Conservation (phyloP, 2,888 invertebrate genomes). For the Drosophila nr. perissopoda region DNA sequence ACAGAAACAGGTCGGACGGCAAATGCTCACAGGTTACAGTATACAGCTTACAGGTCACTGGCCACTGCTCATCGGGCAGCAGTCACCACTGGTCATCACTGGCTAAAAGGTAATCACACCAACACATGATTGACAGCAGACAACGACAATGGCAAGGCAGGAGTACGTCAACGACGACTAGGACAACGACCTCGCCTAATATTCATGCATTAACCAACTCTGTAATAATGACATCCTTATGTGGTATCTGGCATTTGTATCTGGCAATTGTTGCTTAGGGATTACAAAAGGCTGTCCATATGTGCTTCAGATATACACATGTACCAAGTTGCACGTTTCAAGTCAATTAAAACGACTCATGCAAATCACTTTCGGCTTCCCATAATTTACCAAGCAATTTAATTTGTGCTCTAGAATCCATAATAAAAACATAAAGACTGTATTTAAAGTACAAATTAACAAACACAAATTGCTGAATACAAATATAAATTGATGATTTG, state of each 20-base stretch:
- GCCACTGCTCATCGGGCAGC: slow-evolving; percentile 11
- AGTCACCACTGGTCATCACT: slow-evolving; percentile 13
- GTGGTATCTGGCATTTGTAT: background rate
- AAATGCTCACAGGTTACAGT: slow-evolving; percentile 9
- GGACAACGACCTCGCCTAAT: slow-evolving; percentile 7
- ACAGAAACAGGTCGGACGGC: background rate
- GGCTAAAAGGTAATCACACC: slow-evolving; percentile 65
- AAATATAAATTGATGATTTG: background rate
- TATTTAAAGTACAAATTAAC: background rate
- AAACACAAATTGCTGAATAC: background rate
- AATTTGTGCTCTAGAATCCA: background rate
- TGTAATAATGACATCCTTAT: background rate
- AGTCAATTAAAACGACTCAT: too few relatives aligned
- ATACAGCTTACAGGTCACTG: background rate
- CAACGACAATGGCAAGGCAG: background rate
- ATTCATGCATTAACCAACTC: slow-evolving; percentile 32
- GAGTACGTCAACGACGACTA: slow-evolving; percentile 3
- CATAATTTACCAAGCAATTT: background rate
- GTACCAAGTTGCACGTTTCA: background rate
- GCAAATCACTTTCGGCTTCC: background rate
- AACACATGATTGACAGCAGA: slow-evolving; percentile 50
- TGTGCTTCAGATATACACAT: too few relatives aligned
- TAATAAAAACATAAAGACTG: background rate
- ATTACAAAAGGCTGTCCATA: background rate
- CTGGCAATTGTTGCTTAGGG: slow-evolving; percentile 1